These are phyloP conservation scores for Nannoperca obscura DNA, from an alignment of 2,797 vertebrate species.

Conservation along the genomic window DNA sequence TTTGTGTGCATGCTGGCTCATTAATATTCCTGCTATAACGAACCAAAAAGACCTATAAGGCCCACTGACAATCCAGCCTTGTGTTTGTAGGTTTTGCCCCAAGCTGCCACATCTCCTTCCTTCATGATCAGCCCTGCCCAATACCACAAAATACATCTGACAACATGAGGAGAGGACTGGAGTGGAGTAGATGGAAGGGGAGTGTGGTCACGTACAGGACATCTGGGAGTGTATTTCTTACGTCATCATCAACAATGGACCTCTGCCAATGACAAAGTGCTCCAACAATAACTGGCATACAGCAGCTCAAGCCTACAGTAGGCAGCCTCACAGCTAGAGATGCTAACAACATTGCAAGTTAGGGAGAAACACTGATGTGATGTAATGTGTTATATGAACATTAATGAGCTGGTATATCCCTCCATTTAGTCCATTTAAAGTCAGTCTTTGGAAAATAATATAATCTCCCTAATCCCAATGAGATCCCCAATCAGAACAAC, in stretches of 20 bases:
- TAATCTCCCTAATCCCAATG: neutral
- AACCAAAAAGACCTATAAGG: neutral
- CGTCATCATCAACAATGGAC: slow-evolving; percentile 37
- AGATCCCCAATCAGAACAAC: neutral
- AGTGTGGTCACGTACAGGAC: slow-evolving; percentile 43
- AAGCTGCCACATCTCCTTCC: neutral
- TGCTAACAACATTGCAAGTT: neutral
- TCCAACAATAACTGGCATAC: neutral
- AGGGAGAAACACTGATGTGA: neutral
- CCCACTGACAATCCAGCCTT: neutral
- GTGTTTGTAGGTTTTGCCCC: neutral
- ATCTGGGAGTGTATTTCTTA: slow-evolving; percentile 13
- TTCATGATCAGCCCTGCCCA: neutral
- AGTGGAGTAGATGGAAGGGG: neutral
- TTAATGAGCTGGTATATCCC: neutral
- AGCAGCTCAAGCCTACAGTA: neutral
- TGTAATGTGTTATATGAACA: neutral
- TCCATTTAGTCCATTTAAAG: neutral
- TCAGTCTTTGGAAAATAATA: neutral
- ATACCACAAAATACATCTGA: neutral
- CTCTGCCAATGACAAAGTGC: slow-evolving; percentile 33
- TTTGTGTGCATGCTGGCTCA: neutral
- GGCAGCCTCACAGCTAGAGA: neutral
- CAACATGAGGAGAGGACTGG: neutral
- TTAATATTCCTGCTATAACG: slow-evolving; percentile 7